These are phyloP conservation scores for Drosophila sordidula DNA, from an alignment of 2,888 invertebrate genomes.

Conservation along the genomic window DNA sequence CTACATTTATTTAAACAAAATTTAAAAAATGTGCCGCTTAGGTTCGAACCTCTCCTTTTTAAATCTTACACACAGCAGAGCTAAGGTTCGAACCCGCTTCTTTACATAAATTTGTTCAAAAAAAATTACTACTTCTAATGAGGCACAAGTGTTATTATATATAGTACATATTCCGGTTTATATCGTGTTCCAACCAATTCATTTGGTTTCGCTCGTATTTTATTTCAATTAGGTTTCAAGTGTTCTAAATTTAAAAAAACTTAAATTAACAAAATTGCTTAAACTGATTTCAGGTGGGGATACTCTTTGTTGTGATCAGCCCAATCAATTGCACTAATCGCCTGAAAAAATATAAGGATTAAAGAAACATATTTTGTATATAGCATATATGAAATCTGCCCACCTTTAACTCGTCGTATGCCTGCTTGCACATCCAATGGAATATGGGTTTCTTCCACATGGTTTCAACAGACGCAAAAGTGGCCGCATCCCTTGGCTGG, in stretches of 20 bases:
- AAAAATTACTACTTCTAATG: too few species aligned
- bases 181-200: too few species aligned
- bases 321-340: conserved; percentile 61
- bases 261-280: conserved; percentile 1
- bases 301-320: conserved; percentile 43
- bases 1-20: too few species aligned
- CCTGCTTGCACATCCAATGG: conserved; percentile 61
- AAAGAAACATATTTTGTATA: background rate
- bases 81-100: too few species aligned
- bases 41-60: too few species aligned
- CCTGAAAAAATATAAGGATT: conserved; percentile 44
- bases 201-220: background rate
- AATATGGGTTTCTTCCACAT: conserved; percentile 52
- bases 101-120: too few species aligned
- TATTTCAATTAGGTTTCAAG: conserved; percentile 2
- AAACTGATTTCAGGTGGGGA: conserved; percentile 11
- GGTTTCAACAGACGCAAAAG: background rate
- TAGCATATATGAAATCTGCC: background rate
- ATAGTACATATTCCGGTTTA: too few species aligned
- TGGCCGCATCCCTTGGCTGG: background rate
- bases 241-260: background rate
- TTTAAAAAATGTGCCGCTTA: too few species aligned
- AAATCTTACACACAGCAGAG: too few species aligned
- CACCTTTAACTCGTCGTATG: conserved; percentile 64
- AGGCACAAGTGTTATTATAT: too few species aligned